Percentiles rank a stretch among this genome's conserved stretches.
Conservation (phyloP, 2,888 invertebrate species). For the Thelaira solivaga region DNA sequence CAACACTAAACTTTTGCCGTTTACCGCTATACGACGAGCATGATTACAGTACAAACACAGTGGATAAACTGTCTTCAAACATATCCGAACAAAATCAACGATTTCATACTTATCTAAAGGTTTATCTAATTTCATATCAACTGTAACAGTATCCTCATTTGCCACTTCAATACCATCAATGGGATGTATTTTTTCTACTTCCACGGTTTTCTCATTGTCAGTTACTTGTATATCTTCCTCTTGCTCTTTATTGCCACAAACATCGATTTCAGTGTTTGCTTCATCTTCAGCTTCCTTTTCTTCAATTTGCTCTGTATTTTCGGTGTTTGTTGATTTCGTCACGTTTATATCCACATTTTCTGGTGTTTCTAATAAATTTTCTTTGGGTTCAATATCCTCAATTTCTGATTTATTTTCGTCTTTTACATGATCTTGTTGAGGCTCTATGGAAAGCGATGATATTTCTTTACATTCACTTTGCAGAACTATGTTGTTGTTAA, state of each 20-base stretch:
- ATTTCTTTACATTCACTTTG: neutral
- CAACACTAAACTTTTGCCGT: slow-evolving; percentile 87
- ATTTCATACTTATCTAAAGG: slow-evolving; percentile 86
- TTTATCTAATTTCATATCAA: slow-evolving; percentile 85
- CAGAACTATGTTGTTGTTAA: neutral
- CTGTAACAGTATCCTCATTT: slow-evolving; percentile 81
- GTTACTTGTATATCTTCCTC: neutral
- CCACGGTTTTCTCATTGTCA: neutral
- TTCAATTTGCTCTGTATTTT: neutral
- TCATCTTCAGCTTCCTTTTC: slow-evolving; percentile 23
- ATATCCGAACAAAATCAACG: slow-evolving; percentile 84
- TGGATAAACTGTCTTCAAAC: slow-evolving; percentile 83
- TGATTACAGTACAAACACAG: slow-evolving; percentile 91
- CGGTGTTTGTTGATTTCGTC: slow-evolving; percentile 1
- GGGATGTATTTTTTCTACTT: slow-evolving; percentile 56
- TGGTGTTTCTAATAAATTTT: neutral
- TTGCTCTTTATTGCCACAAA: slow-evolving; percentile 56
- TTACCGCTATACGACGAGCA: slow-evolving; percentile 89
- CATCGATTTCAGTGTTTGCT: slow-evolving; percentile 70
- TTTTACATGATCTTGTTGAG: neutral
- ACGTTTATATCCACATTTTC: neutral
- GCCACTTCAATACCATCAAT: slow-evolving; percentile 79
- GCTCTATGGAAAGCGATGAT: neutral
- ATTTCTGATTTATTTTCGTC: neutral
- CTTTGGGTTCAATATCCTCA: neutral